A percentile compares a stretch with the other conserved stretches of the same genome.
These are phyloP conservation scores for Cylindroiulus punctatus DNA, from an alignment of 2,888 invertebrate genomes.

Conservation along the genomic window DNA sequence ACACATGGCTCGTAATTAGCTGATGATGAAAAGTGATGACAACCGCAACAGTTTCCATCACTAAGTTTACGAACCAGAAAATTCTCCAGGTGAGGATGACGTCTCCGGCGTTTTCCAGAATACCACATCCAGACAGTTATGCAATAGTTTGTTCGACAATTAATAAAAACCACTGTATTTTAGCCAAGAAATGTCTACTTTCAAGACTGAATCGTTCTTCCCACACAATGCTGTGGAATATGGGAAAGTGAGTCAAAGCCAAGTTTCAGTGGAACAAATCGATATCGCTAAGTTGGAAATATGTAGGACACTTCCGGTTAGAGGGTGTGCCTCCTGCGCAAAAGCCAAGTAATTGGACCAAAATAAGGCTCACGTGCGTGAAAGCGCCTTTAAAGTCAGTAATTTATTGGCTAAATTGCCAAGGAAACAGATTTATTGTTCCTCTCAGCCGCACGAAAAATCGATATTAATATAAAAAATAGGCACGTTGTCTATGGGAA, in stretches of 20 bases:
- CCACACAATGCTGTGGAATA: background rate
- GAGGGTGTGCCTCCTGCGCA: background rate
- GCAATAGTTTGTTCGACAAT: background rate
- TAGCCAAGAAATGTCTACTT: background rate
- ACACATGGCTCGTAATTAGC: slow-evolving; percentile 13
- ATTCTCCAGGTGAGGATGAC: slow-evolving; percentile 22
- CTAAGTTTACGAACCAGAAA: background rate
- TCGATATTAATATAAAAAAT: background rate
- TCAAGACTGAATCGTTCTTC: background rate
- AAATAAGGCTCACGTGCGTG: slow-evolving; percentile 8
- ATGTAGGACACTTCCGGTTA: slow-evolving; percentile 26
- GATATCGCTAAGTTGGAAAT: background rate
- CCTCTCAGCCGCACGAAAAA: background rate
- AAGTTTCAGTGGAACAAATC: slow-evolving; percentile 26
- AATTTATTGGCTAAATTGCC: slow-evolving; percentile 9
- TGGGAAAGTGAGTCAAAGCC: background rate
- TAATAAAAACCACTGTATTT: background rate
- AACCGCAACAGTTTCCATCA: background rate
- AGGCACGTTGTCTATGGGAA: background rate
- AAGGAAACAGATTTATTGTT: slow-evolving; percentile 32
- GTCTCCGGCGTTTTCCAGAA: background rate
- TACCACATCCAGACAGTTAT: background rate
- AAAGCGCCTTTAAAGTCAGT: slow-evolving; percentile 2
- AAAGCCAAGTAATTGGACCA: background rate
- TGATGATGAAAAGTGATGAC: background rate